These are phyloP conservation scores for Strix aluco DNA, from an alignment of 2,113 vertebrate species.

Conservation along the genomic window DNA sequence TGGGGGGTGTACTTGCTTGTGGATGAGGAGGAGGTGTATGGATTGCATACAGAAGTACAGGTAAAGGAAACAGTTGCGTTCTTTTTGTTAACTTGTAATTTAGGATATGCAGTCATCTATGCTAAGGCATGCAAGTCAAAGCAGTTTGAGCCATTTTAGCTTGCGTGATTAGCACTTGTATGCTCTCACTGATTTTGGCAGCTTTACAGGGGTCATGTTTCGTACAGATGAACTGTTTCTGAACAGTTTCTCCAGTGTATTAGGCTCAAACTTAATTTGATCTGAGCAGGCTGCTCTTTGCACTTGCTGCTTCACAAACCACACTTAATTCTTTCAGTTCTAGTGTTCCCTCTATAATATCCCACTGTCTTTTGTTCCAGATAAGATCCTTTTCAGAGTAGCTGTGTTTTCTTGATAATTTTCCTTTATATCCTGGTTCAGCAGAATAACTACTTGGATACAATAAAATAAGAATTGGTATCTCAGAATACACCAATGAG, in stretches of 20 bases:
- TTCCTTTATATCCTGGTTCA: not conserved
- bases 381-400: not conserved
- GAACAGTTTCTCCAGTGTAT: conserved; percentile 52
- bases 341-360: not conserved
- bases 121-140: not conserved
- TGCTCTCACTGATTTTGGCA: conserved; percentile 33
- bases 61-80: not conserved
- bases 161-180: conserved; percentile 1
- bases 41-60: not conserved
- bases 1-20: not conserved
- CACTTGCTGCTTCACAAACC: not conserved
- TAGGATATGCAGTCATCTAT: not conserved
- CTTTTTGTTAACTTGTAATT: not conserved
- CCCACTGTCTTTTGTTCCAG: not conserved
- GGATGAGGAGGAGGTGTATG: not conserved
- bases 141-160: not conserved
- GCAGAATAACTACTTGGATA: not conserved
- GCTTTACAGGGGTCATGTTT: conserved; percentile 29
- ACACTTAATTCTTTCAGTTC: not conserved
- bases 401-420: not conserved
- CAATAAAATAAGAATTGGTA: not conserved
- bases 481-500: not conserved
- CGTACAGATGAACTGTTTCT: conserved; percentile 11
- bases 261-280: not conserved
- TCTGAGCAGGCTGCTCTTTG: not conserved